A percentile compares a stretch with the other conserved stretches of the same genome.
These are phyloP conservation scores for Brenthis daphne DNA, from an alignment of 2,888 invertebrate genomes.

Conservation along the genomic window DNA sequence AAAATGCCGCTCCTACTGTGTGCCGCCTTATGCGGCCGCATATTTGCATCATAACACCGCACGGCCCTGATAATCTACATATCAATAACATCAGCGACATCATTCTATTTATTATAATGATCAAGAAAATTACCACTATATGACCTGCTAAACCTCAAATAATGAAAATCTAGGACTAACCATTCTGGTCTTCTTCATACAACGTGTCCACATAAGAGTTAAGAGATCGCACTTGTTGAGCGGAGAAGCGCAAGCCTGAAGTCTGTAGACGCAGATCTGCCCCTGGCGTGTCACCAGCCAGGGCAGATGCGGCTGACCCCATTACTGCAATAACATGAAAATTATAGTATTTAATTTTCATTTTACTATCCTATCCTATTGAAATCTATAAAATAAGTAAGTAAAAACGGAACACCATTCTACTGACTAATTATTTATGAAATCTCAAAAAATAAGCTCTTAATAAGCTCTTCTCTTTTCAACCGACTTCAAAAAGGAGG, in stretches of 20 bases:
- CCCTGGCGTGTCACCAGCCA: constrained; percentile 62
- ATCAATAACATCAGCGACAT: no score
- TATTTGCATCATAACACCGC: no score
- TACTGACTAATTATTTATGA: no score
- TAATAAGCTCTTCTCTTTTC: no score
- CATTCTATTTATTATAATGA: background rate
- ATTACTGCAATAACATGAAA: constrained; percentile 47
- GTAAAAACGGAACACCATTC: no score
- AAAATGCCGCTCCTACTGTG: no score
- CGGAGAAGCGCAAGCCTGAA: constrained; percentile 64
- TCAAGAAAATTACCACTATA: background rate
- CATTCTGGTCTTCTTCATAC: constrained; percentile 69
- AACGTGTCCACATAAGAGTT: constrained; percentile 66
- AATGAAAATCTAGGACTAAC: constrained; percentile 44
- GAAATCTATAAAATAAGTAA: no score
- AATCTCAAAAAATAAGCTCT: no score
- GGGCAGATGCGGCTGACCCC: constrained; percentile 69
- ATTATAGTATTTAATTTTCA: background rate
- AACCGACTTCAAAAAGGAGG: no score
- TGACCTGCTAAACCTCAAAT: background rate
- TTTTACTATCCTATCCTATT: no score
- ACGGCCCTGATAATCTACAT: no score
- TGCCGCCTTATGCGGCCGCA: no score
- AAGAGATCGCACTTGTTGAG: constrained; percentile 64
- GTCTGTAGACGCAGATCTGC: constrained; percentile 68